These are phyloP conservation scores for Arvicola amphibius DNA, from an alignment of 2,797 vertebrate genomes.

Conservation along the genomic window DNA sequence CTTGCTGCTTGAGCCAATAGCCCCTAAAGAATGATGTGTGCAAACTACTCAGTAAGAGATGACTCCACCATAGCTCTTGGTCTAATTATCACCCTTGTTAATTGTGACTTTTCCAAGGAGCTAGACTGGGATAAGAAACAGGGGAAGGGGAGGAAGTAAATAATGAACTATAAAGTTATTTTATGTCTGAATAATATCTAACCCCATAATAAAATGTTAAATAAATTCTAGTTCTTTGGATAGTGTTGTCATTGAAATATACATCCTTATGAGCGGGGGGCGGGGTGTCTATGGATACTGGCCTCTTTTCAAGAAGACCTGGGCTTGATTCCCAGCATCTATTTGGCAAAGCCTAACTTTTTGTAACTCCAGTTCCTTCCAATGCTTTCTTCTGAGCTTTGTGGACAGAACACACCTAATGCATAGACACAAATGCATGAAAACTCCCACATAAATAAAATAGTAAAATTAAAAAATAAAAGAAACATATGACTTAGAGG, in stretches of 20 bases:
- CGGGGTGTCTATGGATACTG: neutral
- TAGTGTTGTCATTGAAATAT: slow-evolving; percentile 1
- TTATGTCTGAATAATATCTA: slow-evolving; percentile 65
- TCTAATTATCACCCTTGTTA: slow-evolving; percentile 53
- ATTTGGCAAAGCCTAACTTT: neutral
- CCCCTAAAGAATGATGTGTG: neutral
- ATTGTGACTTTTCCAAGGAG: slow-evolving; percentile 22
- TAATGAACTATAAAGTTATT: slow-evolving; percentile 36
- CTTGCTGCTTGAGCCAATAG: neutral
- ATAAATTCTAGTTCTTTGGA: slow-evolving; percentile 26
- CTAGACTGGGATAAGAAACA: slow-evolving; percentile 29
- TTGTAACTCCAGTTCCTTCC: neutral
- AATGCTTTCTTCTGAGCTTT: neutral
- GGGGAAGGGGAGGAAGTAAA: neutral
- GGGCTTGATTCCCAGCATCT: neutral
- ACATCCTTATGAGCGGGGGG: rapidly evolving
- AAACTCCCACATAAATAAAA: neutral
- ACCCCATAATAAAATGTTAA: slow-evolving; percentile 42
- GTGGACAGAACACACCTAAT: no score
- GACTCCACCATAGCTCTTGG: neutral
- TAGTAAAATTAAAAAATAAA: neutral
- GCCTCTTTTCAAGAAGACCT: neutral
- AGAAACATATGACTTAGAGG: neutral
- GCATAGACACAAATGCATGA: neutral
- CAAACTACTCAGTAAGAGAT: neutral